Base-by-base conservation (phyloP, 2,113 vertebrate species). In the Ceratotherium simum region DNA sequence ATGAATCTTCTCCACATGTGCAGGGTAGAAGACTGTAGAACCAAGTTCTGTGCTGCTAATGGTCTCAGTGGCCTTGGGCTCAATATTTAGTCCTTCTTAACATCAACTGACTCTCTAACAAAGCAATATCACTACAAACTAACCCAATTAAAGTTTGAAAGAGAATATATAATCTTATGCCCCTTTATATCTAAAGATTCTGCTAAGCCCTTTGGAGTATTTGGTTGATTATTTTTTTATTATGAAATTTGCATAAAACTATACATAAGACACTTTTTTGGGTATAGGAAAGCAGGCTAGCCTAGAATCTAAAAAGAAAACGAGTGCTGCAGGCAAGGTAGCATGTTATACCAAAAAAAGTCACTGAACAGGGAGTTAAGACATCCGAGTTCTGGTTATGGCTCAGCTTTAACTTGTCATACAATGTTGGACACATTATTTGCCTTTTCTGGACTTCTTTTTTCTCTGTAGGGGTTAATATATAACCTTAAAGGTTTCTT, bases 261-360 rank as follows among this genome's bases (percentile, higher is more conserved):
- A 54, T 39, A 80, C 1, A 29, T 70, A 29, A 80, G 8, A 65
- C 46, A 46, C 0, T 58, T 46, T 17, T 85, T 78, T 58, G 8
- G 2, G 16, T 31, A 54, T 3, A 80, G n/a, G 16, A 95, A 89
- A 79, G 31, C 51, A 86, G 8, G 36, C 12, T 64, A 42, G 5
- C 13, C 33, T 72, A 46, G 70, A 84, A 67, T 67, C 62, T 82
- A 84, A 97, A 76, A 69, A 78, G 46, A 92, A 88, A 75, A 23
- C 2, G 64, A 93, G 51, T 75, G 42, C 46, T 54, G 65, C 5
- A 60, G 13, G 5, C 10, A 76, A 76, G 20, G 16, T 54, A 60
- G 23, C 25, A 42, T 8, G 16, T 3, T 48, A 65, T 67, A 62
- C 2, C 13, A 36, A 48, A 39, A 39, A 84, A 39, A 60, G 54